Base-by-base conservation (phyloP, 1,140 invertebrate species). In the Copidosoma floridanum region DNA sequence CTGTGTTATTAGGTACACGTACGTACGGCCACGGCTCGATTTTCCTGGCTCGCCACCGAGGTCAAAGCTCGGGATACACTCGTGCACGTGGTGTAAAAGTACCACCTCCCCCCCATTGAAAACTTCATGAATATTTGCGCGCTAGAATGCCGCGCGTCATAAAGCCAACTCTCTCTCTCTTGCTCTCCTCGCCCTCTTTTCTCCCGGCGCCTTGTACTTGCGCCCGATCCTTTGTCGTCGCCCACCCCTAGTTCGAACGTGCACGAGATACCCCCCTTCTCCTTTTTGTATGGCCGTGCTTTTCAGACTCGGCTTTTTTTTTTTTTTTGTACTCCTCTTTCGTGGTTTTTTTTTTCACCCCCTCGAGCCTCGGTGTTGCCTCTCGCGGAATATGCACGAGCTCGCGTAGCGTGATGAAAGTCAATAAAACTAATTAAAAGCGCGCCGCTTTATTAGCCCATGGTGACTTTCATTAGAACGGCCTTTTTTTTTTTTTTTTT, bases 41-140 rank as follows among this genome's bases (percentile, higher is more conserved):
- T 57, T 38, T 54, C 51, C 44, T n/a, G n/a, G n/a, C 52, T 64
- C 29, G 46, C 43, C 20, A 23, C 20, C 37, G 18, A 43, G 29
- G 26, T 56, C 41, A 44, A 56, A 56, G 40, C 40, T 48, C 52
- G 55, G 46, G 40, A 55, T 11, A 29, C 40, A 20, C 18, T 8
- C 18, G 40, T 16, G 21, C 18, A 3, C 18, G 20, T 35, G 53
- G 37, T 5, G 48, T 27, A 12, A 12, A 32, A 32, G 12, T 12
- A 23, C 14, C 18, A 10, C 8, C 11, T n/a, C 10, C 10, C 12
- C n/a, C 37, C 47, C 44, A 57, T 57, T 57, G 55, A 57, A 48
- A 57, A 57, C 44, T 57, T 57, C 44, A 57, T 57, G 55, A 57
- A 57, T 57, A 57, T 57, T 57, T 44, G n/a, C 32, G 10, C 23